A percentile compares a stretch with the other conserved stretches of the same genome.
Conservation (phyloP, 2,888 invertebrate species). For the Leptopterna dolabrata region DNA sequence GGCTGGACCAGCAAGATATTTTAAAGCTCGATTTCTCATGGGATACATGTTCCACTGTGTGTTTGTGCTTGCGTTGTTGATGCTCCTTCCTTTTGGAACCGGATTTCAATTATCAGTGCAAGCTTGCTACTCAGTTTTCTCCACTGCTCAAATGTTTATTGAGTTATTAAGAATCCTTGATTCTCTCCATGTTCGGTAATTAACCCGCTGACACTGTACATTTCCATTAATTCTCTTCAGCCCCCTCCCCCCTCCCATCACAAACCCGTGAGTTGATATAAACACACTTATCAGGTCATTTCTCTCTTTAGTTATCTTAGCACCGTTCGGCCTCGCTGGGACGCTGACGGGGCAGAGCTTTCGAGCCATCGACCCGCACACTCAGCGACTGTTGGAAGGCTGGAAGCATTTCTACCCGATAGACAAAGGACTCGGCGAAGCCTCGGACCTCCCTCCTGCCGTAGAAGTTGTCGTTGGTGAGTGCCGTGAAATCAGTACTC, state of each 20-base stretch:
- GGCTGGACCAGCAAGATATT: too few relatives aligned
- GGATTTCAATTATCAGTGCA: too few relatives aligned
- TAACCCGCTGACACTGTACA: not conserved
- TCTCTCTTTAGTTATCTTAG: constrained; percentile 79
- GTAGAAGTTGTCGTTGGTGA: constrained; percentile 72
- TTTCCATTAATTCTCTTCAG: not conserved
- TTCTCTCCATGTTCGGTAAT: too few relatives aligned
- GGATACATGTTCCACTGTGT: too few relatives aligned
- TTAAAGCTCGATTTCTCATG: too few relatives aligned
- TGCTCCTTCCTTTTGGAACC: too few relatives aligned
- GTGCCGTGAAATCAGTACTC: constrained; percentile 59
- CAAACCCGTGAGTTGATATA: not conserved
- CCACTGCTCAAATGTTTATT: too few relatives aligned
- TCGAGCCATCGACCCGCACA: constrained; percentile 74
- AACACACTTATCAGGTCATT: not conserved
- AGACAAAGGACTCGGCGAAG: constrained; percentile 68
- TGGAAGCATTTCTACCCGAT: constrained; percentile 97
- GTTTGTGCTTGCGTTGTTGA: too few relatives aligned
- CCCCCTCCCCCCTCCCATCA: not conserved
- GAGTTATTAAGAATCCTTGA: too few relatives aligned
- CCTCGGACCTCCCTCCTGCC: constrained; percentile 71
- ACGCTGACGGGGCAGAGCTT: constrained; percentile 88
- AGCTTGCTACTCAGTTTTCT: too few relatives aligned
- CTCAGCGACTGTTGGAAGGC: constrained; percentile 86
- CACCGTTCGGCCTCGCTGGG: constrained; percentile 94